Base-by-base conservation (phyloP, 2,888 invertebrate species). In the Asteroscopus sphinx region DNA sequence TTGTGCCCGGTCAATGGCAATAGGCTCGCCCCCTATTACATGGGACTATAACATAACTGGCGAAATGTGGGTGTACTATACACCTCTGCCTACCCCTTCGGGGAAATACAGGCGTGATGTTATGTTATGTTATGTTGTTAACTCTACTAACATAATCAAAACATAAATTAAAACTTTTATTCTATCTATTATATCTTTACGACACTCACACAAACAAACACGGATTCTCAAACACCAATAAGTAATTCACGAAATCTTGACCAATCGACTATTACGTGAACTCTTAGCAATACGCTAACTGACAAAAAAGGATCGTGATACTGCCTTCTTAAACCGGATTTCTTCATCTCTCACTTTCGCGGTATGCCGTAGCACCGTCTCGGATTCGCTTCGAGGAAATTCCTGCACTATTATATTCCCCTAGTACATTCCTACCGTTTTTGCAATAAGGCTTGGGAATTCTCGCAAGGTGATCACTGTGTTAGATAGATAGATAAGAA, bases 321-420 rank as follows among this genome's bases (percentile, higher is more conserved):
- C 26, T 41, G 11, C 13, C 28, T 32, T 39, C 21, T 17, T 13
- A 32, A 7, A 37, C 54, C 39, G 16, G 51, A 46, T 61, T 69
- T 33, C 32, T 39, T 41, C 17, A 48, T 45, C 17, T 65, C 32
- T 51, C 53, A 46, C 52, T 68, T 63, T 68, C n/a, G 36, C 6
- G 45, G 21, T 25, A 42, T 30, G 26, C n/a, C n/a, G 37, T 11
- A 1, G 3, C 17, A 6, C 11, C 8, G 35, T 15, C 35, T 44
- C 8, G 32, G 21, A 63, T 48, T 61, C 36, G 11, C 9, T 25
- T n/a, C 6, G n/a, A 41, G 28, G 7, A 36, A 68, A 21, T 55
- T 49, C 63, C 32, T 53, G 5, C 37, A 26, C 45, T 26, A 13
- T 49, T 67, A 53, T 45, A 36, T 17, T 37, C 5, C 25, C 36